These are phyloP conservation scores for Penaeus vannamei DNA, from an alignment of 1,140 invertebrate genomes.

Conservation along the genomic window DNA sequence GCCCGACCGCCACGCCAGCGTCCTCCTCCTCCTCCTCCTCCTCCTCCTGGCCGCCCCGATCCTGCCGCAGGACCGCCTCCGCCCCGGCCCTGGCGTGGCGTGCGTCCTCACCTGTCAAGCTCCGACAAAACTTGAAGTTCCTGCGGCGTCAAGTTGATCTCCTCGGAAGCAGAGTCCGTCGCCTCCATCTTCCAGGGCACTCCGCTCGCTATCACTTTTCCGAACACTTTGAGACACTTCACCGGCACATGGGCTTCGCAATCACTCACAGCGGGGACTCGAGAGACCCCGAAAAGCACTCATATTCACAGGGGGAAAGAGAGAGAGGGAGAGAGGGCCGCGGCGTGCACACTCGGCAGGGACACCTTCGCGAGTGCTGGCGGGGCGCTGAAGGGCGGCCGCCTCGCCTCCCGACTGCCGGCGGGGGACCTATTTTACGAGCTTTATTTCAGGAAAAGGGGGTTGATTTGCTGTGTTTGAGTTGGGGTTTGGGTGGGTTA, in stretches of 20 bases:
- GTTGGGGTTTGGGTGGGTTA: too few species aligned
- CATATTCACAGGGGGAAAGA: conserved; percentile 47
- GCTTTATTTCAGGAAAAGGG: too few species aligned
- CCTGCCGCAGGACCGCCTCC: too few species aligned
- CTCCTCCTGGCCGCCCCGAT: too few species aligned
- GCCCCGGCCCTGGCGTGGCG: neutral
- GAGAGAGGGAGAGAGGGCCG: neutral
- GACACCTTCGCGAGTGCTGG: conserved; percentile 50
- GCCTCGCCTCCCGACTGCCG: too few species aligned
- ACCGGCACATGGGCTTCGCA: neutral
- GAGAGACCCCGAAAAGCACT: conserved; percentile 35
- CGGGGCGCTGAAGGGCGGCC: neutral
- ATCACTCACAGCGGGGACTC: conserved; percentile 38
- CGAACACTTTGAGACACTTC: conserved; percentile 31
- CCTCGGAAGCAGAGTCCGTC: conserved; percentile 62
- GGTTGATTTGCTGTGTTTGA: too few species aligned
- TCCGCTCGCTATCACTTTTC: conserved; percentile 26
- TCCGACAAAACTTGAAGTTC: conserved; percentile 88
- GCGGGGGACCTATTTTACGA: too few species aligned
- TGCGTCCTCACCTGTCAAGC: conserved; percentile 81
- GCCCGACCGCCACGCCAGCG: too few species aligned
- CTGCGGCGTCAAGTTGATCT: conserved; percentile 66
- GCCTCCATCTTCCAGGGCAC: conserved; percentile 49
- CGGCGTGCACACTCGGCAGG: conserved; percentile 39
- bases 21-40: too few species aligned